A percentile compares a stretch with the other conserved stretches of the same genome.
Evolutionary conservation across 2,888 invertebrate species (phyloP).

Genomic region (Drosophila putrida): DNA sequence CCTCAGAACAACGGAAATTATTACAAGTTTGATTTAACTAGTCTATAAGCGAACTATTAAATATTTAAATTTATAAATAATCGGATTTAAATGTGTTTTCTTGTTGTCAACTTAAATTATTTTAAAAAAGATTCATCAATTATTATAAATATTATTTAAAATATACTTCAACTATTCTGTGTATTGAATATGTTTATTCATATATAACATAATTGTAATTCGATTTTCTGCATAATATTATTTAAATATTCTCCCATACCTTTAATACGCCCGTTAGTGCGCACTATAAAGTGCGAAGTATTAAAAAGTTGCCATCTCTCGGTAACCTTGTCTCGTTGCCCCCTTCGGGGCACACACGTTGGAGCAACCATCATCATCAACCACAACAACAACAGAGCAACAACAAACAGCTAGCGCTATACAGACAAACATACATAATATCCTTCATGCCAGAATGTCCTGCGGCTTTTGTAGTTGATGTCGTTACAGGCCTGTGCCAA

Average conservation of each 20-base stretch:
- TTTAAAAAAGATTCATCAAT: not conserved
- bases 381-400: slow-evolving; percentile 13
- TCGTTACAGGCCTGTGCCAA: slow-evolving; percentile 58
- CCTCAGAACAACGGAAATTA: too few species aligned
- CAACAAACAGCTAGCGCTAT: slow-evolving; percentile 9
- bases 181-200: too few species aligned
- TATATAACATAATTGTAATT: too few species aligned
- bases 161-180: too few species aligned
- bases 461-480: slow-evolving; percentile 76
- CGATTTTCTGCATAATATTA: not conserved
- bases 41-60: not conserved
- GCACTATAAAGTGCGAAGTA: slow-evolving; percentile 24
- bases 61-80: too few species aligned
- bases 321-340: slow-evolving; percentile 71
- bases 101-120: too few species aligned
- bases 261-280: not conserved
- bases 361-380: slow-evolving; percentile 35
- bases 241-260: not conserved
- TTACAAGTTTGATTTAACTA: not conserved
- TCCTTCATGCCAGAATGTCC: slow-evolving; percentile 77
- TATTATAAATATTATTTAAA: too few species aligned
- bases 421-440: slow-evolving; percentile 56
- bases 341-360: slow-evolving; percentile 53
- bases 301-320: slow-evolving; percentile 57
- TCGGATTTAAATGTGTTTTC: too few species aligned